Conservation (phyloP, 1,140 invertebrate species). For the Bombus ignitus region DNA sequence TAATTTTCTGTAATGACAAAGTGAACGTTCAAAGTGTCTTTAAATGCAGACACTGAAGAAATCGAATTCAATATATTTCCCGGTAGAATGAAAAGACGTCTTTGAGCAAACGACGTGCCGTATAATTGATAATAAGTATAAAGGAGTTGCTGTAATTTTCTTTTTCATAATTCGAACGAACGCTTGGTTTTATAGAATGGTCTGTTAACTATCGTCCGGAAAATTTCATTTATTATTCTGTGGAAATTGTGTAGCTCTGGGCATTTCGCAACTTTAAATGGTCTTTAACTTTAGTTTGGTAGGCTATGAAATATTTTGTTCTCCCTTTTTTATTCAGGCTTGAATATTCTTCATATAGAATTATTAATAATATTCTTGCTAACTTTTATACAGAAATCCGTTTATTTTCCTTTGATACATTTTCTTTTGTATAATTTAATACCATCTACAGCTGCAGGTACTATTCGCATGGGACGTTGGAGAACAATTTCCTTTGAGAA, state of each 20-base stretch:
- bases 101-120: not conserved
- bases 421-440: not conserved
- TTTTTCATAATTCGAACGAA: not conserved
- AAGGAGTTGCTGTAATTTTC: not conserved
- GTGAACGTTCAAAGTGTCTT: slow-evolving; percentile 41
- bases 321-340: too few relatives aligned
- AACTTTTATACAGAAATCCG: not conserved
- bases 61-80: slow-evolving; percentile 20
- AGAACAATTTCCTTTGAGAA: not conserved
- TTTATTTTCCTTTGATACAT: not conserved
- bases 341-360: not conserved
- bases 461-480: not conserved
- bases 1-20: slow-evolving; percentile 69
- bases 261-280: not conserved
- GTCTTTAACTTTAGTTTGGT: not conserved
- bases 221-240: slow-evolving; percentile 1
- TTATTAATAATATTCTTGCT: not conserved
- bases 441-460: not conserved
- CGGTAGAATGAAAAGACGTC: not conserved
- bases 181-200: not conserved
- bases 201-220: too few relatives aligned
- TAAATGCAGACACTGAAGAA: slow-evolving; percentile 14
- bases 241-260: not conserved
- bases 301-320: too few relatives aligned
- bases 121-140: not conserved